phyloP scores from a whole-genome alignment of 2,797 vertebrate species.

The Mus spretus region DNA sequence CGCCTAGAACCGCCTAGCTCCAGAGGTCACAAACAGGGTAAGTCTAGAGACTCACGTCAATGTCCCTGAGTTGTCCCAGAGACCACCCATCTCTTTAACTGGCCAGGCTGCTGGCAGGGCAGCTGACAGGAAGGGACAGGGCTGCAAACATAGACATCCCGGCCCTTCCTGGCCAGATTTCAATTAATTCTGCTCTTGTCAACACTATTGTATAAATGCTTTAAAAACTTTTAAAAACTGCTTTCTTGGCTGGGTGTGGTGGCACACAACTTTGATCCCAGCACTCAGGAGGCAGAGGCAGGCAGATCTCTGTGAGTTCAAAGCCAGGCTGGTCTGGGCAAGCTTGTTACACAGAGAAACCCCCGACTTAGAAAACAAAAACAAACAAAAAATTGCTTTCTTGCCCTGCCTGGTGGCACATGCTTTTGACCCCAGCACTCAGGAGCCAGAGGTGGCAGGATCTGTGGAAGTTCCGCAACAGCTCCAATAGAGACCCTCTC shows the following conservation, averaged over 20 bases:
- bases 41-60: background rate
- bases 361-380: too few species aligned
- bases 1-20: background rate
- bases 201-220: background rate
- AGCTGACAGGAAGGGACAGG: background rate
- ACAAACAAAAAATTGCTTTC: too few species aligned
- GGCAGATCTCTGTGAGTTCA: background rate
- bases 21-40: background rate
- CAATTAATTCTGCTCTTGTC: background rate
- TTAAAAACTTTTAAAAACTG: background rate
- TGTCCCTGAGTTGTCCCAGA: background rate
- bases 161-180: background rate
- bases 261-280: background rate
- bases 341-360: too few species aligned
- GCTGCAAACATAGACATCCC: rapidly evolving
- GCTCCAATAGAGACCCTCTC: background rate
- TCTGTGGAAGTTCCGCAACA: background rate
- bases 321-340: too few species aligned
- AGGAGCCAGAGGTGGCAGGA: too few species aligned
- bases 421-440: background rate
- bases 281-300: background rate
- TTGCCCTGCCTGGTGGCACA: too few species aligned
- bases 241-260: background rate
- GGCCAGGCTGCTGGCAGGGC: background rate
- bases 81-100: background rate